These are phyloP conservation scores for Poecilia gillii DNA, from an alignment of 2,797 vertebrate species.

Conservation along the genomic window DNA sequence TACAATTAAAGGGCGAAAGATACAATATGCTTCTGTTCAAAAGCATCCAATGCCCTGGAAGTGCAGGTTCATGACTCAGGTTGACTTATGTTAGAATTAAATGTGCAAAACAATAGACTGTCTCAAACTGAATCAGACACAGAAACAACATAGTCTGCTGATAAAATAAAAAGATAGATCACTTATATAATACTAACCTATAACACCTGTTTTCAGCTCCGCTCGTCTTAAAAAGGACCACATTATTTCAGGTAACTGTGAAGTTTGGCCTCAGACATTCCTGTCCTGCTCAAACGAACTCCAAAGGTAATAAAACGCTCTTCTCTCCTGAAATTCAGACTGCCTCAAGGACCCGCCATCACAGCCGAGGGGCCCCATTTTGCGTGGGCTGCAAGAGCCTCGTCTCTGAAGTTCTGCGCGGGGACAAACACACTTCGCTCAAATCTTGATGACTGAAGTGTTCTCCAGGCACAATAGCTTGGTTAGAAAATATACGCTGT, in stretches of 20 bases:
- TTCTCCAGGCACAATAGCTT: conserved; percentile 59
- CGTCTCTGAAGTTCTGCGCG: conserved; percentile 15
- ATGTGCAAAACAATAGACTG: background rate
- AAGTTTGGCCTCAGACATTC: background rate
- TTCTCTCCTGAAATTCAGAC: conserved; percentile 38
- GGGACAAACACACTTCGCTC: conserved; percentile 51
- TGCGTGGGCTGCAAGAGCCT: conserved; percentile 53
- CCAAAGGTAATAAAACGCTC: conserved; percentile 15
- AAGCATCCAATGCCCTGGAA: background rate
- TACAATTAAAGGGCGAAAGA: background rate
- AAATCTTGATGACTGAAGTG: conserved; percentile 74
- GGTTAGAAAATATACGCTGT: conserved; percentile 53
- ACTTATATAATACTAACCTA: background rate
- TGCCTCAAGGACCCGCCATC: conserved; percentile 37
- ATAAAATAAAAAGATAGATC: background rate
- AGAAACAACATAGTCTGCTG: background rate
- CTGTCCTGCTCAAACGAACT: conserved; percentile 22
- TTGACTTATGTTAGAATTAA: background rate
- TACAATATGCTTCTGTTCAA: background rate
- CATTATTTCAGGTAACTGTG: background rate
- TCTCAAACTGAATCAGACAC: background rate
- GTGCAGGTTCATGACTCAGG: background rate
- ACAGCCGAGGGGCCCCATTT: conserved; percentile 31
- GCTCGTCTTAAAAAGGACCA: background rate
- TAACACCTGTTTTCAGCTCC: background rate